These are phyloP conservation scores for Reinhardtius hippoglossoides DNA, from an alignment of 2,113 vertebrate species.

Conservation along the genomic window DNA sequence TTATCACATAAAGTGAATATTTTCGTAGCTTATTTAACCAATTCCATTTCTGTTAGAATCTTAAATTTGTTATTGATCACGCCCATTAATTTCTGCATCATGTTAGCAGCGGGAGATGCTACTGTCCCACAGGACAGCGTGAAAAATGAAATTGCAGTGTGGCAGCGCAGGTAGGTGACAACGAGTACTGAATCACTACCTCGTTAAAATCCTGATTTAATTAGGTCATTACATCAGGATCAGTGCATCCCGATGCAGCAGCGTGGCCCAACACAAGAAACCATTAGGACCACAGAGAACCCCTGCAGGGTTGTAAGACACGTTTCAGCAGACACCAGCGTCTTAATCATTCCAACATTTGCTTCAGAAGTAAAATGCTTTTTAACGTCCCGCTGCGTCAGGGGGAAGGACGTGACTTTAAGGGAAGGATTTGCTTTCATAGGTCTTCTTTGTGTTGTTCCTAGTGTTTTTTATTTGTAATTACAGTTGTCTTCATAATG, in stretches of 20 bases:
- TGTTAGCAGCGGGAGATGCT: neutral
- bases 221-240: neutral
- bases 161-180: neutral
- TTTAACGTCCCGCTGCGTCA: too few species aligned
- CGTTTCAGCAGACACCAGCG: neutral
- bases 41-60: too few species aligned
- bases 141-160: neutral
- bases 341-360: neutral
- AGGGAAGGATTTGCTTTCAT: too few species aligned
- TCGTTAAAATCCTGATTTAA: constrained; percentile 10
- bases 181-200: neutral
- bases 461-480: too few species aligned
- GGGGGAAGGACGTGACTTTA: too few species aligned
- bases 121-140: neutral
- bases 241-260: neutral
- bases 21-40: too few species aligned
- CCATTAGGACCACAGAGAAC: neutral
- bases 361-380: too few species aligned
- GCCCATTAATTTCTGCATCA: neutral
- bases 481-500: too few species aligned
- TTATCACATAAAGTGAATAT: too few species aligned
- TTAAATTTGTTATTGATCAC: neutral
- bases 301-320: neutral
- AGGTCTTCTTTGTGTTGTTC: too few species aligned
- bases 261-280: neutral